These are phyloP conservation scores for Syndactyla subalaris DNA, from an alignment of 2,797 vertebrate genomes.

Conservation along the genomic window DNA sequence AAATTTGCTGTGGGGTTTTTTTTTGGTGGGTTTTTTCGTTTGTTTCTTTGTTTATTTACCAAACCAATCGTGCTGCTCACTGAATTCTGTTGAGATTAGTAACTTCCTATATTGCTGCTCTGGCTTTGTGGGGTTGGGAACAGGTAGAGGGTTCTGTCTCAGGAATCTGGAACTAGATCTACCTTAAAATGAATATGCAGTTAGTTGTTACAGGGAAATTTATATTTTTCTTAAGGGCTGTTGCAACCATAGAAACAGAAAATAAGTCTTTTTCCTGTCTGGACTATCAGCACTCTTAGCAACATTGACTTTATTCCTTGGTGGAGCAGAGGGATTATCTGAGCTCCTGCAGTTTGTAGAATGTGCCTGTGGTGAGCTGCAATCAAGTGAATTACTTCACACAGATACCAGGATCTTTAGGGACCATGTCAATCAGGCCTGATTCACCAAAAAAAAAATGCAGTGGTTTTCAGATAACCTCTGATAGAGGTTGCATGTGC, in stretches of 20 bases:
- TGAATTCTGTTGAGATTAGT: conserved; percentile 58
- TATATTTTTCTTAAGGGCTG: conserved; percentile 83
- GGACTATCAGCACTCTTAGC: conserved; percentile 58
- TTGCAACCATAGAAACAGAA: conserved; percentile 74
- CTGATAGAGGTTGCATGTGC: not conserved
- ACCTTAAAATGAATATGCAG: conserved; percentile 71
- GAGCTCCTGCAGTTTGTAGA: conserved; percentile 4
- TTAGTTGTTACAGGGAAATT: conserved; percentile 72
- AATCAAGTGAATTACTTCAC: not conserved
- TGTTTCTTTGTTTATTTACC: conserved; percentile 31
- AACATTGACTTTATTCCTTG: conserved; percentile 20
- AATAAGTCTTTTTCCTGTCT: conserved; percentile 75
- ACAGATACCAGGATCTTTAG: not conserved
- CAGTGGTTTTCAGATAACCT: conserved; percentile 55
- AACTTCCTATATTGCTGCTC: conserved; percentile 48
- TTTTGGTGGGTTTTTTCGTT: not conserved
- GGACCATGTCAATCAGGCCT: not conserved
- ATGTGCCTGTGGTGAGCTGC: conserved; percentile 33
- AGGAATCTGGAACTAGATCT: conserved; percentile 80
- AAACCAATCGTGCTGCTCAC: conserved; percentile 72
- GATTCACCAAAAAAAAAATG: not conserved
- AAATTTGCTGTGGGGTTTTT: conserved; percentile 25
- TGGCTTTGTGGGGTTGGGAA: conserved; percentile 57
- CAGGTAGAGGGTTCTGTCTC: conserved; percentile 80
- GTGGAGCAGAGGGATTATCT: not conserved